These are phyloP conservation scores for Nansenia antarctica DNA, from an alignment of 2,113 vertebrate species.

Conservation along the genomic window DNA sequence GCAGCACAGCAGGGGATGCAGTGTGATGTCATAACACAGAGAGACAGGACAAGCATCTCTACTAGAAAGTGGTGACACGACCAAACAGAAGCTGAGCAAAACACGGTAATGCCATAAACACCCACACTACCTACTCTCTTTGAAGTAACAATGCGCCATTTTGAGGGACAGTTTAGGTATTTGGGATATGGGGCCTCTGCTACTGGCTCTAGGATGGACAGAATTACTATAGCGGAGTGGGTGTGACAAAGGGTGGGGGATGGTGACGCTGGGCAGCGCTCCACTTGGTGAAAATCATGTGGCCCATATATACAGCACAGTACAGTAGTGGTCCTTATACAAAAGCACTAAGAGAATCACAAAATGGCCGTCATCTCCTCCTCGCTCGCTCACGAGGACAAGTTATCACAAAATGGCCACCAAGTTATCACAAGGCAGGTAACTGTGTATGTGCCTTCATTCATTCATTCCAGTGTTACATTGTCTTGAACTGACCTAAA, in stretches of 20 bases:
- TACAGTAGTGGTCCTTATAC: slow-evolving; percentile 32
- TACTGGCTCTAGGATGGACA: too few species aligned
- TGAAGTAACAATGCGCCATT: too few species aligned
- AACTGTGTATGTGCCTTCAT: too few species aligned
- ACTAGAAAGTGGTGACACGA: background rate
- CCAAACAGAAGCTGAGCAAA: slow-evolving; percentile 8
- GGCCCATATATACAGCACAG: slow-evolving; percentile 24
- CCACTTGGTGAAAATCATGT: slow-evolving; percentile 5
- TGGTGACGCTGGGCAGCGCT: background rate
- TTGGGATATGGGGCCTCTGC: too few species aligned
- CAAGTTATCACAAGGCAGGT: too few species aligned
- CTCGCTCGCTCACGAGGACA: too few species aligned
- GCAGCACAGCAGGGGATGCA: background rate
- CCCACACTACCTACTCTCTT: background rate
- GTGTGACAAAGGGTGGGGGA: background rate
- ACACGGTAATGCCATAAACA: background rate
- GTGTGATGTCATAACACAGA: background rate
- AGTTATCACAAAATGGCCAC: too few species aligned
- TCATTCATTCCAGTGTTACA: slow-evolving; percentile 14
- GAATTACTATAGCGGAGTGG: too few species aligned
- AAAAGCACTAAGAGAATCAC: slow-evolving; percentile 18
- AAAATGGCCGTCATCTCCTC: slow-evolving; percentile 27
- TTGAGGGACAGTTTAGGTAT: too few species aligned
- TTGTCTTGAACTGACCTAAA: too few species aligned
- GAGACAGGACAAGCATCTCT: background rate